phyloP scores from a whole-genome alignment of 64 coral and sea anemone genomes.

The Astreopora myriophthalma region DNA sequence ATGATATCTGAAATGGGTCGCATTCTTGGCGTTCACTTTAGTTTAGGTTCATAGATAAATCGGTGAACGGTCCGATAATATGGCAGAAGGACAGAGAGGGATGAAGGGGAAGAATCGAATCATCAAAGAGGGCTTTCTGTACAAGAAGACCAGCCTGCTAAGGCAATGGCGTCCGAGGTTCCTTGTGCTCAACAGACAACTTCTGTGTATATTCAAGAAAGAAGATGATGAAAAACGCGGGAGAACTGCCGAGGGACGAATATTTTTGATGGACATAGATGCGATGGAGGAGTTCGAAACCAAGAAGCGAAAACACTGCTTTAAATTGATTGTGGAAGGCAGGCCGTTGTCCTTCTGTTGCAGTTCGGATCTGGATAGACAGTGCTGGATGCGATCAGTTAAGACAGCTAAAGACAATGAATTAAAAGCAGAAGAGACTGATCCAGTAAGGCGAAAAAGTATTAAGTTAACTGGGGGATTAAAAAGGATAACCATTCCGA shows the following conservation, averaged over 20 bases:
- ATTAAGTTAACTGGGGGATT: slow-evolving; percentile 80
- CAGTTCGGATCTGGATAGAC: slow-evolving; percentile 70
- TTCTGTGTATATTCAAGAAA: slow-evolving; percentile 85
- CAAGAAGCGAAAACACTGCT: slow-evolving; percentile 87
- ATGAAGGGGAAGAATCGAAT: slow-evolving; percentile 47
- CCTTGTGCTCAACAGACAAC: slow-evolving; percentile 74
- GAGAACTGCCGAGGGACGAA: slow-evolving; percentile 78
- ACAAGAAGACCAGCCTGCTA: slow-evolving; percentile 72
- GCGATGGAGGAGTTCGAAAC: slow-evolving; percentile 68
- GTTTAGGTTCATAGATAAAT: slow-evolving; percentile 18
- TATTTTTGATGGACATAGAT: slow-evolving; percentile 85
- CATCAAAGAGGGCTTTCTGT: slow-evolving; percentile 74
- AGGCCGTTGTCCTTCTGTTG: slow-evolving; percentile 73
- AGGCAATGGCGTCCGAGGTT: slow-evolving; percentile 89
- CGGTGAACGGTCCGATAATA: neutral
- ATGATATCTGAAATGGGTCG: neutral
- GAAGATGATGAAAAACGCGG: slow-evolving; percentile 79
- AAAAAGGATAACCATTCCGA: slow-evolving; percentile 80
- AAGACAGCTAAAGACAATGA: slow-evolving; percentile 61
- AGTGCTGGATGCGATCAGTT: slow-evolving; percentile 67
- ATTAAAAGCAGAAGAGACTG: slow-evolving; percentile 66
- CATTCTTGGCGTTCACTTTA: slow-evolving; percentile 42
- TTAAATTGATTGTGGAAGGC: slow-evolving; percentile 78
- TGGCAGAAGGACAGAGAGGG: slow-evolving; percentile 48
- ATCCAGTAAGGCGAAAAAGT: slow-evolving; percentile 77